Evolutionary conservation across 2,797 vertebrate species (phyloP).

Genomic region (Perodicticus potto): DNA sequence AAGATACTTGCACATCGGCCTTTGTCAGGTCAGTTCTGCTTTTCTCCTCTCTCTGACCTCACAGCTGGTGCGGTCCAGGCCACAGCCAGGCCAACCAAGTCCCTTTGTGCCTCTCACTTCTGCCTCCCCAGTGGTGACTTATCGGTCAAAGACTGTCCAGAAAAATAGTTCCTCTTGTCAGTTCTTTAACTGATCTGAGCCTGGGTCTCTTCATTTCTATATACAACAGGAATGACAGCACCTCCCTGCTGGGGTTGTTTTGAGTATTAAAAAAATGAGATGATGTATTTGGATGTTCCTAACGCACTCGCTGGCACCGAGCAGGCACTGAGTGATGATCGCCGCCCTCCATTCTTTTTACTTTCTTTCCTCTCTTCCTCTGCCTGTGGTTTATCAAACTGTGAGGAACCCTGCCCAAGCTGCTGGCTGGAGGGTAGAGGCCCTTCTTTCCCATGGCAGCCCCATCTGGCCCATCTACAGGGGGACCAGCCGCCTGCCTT

Average conservation of each 20-base stretch:
- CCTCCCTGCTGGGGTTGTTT: not conserved
- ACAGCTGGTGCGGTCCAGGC: no score
- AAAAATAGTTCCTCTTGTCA: not conserved
- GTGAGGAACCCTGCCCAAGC: not conserved
- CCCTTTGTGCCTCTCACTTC: not conserved
- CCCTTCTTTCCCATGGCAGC: not conserved
- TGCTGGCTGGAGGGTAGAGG: not conserved
- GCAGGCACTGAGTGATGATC: not conserved
- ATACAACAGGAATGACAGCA: not conserved
- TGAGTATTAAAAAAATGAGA: not conserved
- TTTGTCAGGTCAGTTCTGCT: not conserved
- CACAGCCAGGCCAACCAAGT: not conserved
- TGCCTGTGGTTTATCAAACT: not conserved
- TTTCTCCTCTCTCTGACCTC: not conserved
- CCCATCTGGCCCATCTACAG: not conserved
- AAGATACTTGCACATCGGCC: not conserved
- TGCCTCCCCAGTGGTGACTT: not conserved
- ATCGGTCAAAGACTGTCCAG: not conserved
- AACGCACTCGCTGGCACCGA: not conserved
- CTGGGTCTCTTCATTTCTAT: not conserved
- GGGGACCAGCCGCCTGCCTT: fast-evolving
- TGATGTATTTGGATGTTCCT: not conserved
- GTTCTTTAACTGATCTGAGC: not conserved
- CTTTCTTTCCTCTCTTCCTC: not conserved
- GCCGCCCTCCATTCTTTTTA: not conserved